Percentiles rank a stretch among this genome's conserved stretches.
phyloP scores from a whole-genome alignment of 2,113 vertebrate species.

The Odocoileus hemionus region DNA sequence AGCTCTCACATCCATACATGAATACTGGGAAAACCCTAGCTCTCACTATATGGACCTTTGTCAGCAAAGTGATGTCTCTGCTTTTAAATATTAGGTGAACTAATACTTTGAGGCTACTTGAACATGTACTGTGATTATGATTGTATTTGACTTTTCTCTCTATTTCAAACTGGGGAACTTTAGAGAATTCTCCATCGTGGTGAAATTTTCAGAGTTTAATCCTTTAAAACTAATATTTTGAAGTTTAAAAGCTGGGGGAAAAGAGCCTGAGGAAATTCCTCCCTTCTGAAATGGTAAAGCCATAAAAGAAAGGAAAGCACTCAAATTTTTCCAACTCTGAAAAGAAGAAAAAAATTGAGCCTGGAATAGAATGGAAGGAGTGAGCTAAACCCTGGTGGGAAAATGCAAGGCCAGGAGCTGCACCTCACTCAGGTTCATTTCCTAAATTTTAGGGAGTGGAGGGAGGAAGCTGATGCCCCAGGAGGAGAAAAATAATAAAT shows the following conservation, averaged over 20 bases:
- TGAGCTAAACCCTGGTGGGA: fast-evolving
- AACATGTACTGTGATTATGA: slow-evolving; percentile 49
- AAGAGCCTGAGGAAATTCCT: background rate
- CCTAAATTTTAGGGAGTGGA: background rate
- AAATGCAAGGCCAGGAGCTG: background rate
- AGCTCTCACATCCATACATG: background rate
- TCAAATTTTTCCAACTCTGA: no score
- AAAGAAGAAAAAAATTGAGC: background rate
- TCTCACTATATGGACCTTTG: background rate
- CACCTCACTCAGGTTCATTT: fast-evolving
- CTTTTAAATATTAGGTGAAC: background rate
- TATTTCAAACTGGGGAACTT: background rate
- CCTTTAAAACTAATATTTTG: background rate
- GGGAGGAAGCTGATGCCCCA: background rate
- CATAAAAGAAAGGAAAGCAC: background rate
- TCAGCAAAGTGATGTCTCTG: background rate
- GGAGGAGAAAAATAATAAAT: background rate
- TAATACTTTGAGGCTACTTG: background rate
- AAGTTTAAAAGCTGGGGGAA: background rate
- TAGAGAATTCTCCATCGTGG: background rate
- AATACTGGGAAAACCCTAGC: background rate
- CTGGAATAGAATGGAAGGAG: background rate
- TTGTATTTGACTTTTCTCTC: slow-evolving; percentile 12
- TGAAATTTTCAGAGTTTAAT: background rate
- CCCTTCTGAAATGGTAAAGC: background rate